Evolutionary conservation across 2,113 vertebrate genomes (phyloP), one percentile per base, ranked within the genome.

Genomic region (Castor canadensis): DNA sequence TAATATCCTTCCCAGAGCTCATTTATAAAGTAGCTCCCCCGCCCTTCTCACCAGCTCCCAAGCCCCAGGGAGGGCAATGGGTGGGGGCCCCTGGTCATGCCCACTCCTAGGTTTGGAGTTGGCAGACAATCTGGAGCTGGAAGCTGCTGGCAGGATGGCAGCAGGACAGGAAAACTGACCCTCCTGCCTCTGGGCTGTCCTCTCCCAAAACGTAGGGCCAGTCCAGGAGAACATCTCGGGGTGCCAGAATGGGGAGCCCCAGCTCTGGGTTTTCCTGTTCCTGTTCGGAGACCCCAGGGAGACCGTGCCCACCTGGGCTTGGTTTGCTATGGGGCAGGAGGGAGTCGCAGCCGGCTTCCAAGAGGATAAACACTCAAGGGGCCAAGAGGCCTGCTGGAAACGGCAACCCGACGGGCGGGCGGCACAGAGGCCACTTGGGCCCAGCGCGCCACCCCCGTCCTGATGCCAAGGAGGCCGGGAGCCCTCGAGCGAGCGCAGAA

Each of bases 1-100:
- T 77, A 96, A 96, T 96, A 87, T 79, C 96, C 81, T 96, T 87
- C 92, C 87, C 60, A 1, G 69, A 64, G 62, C 93, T 82, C 95
- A 64, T 97, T 96, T 94, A 85, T 92, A 95, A 96, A 96, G 96
- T 73, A 81, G 75, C 58, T 83, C 28, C 67, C 49, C 43, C 6
- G 43, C 40, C 77, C 56, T 6, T 11, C 77, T 60, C 89, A 6
- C 85, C 15, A 38, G 76, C 77, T 80, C 73, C 66, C 64, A n/a
- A 76, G 58, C 72, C 92, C 92, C 5, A 3, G 49, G 77, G 56
- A 67, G 43, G 76, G 89, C 88, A n/a, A 16, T 4, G 58, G 60
- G 35, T 8, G 49, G 81, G 69, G 76, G 84, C 62, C 8, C 49
- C 69, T 0, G 75, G 69, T 66, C 47, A 3, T 38, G 43, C n/a